Evolutionary conservation across 2,797 vertebrate species (phyloP).

Genomic region (Tragopan temminckii): DNA sequence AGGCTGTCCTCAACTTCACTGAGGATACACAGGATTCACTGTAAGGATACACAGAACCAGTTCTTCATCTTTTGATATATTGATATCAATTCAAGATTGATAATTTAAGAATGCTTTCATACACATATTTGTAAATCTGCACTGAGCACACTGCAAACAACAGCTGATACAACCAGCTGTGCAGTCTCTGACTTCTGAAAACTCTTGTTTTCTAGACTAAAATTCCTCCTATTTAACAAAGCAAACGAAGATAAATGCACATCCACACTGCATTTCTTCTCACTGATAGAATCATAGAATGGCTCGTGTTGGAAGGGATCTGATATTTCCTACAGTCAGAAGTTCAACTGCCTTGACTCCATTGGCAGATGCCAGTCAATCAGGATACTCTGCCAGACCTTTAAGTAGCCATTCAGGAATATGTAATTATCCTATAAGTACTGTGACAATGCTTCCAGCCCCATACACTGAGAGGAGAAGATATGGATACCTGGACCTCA

Average conservation of each 20-base stretch:
- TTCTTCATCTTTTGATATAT: neutral
- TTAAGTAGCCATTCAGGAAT: neutral
- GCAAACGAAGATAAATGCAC: neutral
- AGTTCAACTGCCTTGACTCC: neutral
- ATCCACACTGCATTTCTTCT: neutral
- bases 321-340: neutral
- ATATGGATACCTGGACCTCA: neutral
- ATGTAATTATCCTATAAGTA: neutral
- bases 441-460: neutral
- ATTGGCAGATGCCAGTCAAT: neutral
- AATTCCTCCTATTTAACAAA: neutral
- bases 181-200: neutral
- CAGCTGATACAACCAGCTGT: neutral
- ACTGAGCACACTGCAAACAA: neutral
- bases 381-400: neutral
- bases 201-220: neutral
- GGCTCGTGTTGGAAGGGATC: too few relatives aligned
- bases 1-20: neutral
- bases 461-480: neutral
- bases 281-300: neutral
- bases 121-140: neutral
- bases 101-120: neutral
- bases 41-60: neutral
- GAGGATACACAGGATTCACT: slow-evolving; percentile 8
- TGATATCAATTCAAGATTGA: neutral